A percentile compares a stretch with the other conserved stretches of the same genome.
phyloP scores from a whole-genome alignment of 2,888 invertebrate species.

The Orgyia antiqua region DNA sequence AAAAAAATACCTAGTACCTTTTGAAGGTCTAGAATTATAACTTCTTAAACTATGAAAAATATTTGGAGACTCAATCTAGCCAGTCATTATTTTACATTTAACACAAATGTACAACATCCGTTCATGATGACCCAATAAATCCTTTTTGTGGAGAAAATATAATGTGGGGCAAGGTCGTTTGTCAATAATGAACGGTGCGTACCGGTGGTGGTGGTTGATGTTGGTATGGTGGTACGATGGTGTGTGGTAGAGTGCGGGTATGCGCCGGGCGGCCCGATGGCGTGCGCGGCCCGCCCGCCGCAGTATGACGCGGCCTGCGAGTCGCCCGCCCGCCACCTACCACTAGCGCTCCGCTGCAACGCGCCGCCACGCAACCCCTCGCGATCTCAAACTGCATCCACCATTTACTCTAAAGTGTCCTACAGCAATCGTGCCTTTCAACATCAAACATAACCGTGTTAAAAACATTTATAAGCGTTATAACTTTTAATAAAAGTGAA shows the following conservation, averaged over 20 bases:
- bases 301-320: slow-evolving; percentile 68
- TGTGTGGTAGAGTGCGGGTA: slow-evolving; percentile 36
- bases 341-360: slow-evolving; percentile 32
- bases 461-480: too few species aligned
- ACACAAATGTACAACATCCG: slow-evolving; percentile 30
- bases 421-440: slow-evolving; percentile 52
- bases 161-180: slow-evolving; percentile 65
- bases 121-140: slow-evolving; percentile 51
- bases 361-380: slow-evolving; percentile 23
- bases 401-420: slow-evolving; percentile 31
- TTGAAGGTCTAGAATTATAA: too few species aligned
- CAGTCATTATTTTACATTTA: slow-evolving; percentile 31
- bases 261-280: slow-evolving; percentile 30
- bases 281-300: slow-evolving; percentile 40
- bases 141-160: slow-evolving; percentile 43
- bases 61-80: slow-evolving; percentile 28
- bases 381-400: slow-evolving; percentile 36
- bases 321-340: slow-evolving; percentile 47
- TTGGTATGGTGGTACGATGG: slow-evolving; percentile 8
- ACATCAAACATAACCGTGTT: slow-evolving; percentile 27
- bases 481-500: slow-evolving; percentile 26
- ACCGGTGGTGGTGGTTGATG: slow-evolving; percentile 22
- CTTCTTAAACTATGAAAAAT: too few species aligned
- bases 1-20: too few species aligned
- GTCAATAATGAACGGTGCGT: slow-evolving; percentile 67